Evolutionary conservation across 1,140 invertebrate species (phyloP).

Genomic region (Oncopodura yosiiana): DNA sequence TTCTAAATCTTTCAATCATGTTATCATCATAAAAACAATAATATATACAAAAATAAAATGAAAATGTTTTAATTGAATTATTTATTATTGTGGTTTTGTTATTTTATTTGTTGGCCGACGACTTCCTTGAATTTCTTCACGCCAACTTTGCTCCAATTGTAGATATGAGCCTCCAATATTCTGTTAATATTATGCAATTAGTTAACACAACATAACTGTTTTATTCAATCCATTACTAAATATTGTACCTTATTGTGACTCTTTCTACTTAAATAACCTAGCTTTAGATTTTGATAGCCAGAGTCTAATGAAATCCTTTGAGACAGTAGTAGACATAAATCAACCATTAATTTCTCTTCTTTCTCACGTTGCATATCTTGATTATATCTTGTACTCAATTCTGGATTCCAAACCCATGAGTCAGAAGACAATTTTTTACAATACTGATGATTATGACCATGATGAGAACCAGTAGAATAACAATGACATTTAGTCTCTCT

Average conservation of each 20-base stretch:
- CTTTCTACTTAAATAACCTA: background rate
- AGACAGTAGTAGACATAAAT: constrained; percentile 54
- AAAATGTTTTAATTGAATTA: no score
- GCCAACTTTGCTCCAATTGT: constrained; percentile 26
- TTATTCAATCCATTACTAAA: background rate
- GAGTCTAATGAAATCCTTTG: constrained; percentile 39
- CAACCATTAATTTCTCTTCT: constrained; percentile 60
- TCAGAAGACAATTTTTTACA: background rate
- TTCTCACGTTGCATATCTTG: constrained; percentile 72
- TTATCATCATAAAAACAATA: no score
- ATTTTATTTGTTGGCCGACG: background rate
- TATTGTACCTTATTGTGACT: background rate
- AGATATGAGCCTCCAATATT: constrained; percentile 25
- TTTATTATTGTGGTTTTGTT: background rate
- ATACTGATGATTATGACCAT: background rate
- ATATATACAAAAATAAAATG: no score
- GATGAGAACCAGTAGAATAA: background rate
- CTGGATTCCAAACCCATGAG: constrained; percentile 50
- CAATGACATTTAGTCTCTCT: no score
- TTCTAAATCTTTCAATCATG: no score
- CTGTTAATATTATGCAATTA: constrained; percentile 6
- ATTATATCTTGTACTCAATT: constrained; percentile 64
- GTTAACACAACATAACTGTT: constrained; percentile 1
- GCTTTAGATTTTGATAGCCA: background rate
- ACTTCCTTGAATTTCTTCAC: constrained; percentile 13